phyloP scores from a whole-genome alignment of 2,797 vertebrate genomes.

The Cebuella pygmaea region DNA sequence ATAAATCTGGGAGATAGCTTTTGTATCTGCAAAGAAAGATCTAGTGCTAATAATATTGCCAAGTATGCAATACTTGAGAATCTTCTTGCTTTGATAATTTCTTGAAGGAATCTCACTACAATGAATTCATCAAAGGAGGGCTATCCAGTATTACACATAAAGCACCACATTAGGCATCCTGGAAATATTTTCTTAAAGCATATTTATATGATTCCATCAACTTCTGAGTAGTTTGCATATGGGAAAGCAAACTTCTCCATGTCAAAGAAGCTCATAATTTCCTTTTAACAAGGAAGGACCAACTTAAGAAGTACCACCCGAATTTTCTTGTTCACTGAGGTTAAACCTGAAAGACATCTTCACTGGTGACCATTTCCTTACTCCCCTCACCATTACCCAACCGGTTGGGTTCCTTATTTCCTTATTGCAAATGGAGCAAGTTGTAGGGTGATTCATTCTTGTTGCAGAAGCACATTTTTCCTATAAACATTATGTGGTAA shows the following conservation, averaged over 20 bases:
- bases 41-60: neutral
- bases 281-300: neutral
- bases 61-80: neutral
- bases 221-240: neutral
- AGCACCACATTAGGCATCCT: neutral
- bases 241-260: neutral
- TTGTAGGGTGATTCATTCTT: neutral
- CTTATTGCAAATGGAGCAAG: neutral
- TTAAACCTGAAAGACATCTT: neutral
- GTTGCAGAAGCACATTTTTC: slow-evolving; percentile 32
- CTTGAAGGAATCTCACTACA: neutral
- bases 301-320: neutral
- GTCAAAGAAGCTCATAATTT: slow-evolving; percentile 39
- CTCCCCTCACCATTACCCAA: too few species aligned
- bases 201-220: neutral
- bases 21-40: neutral
- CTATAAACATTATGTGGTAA: slow-evolving; percentile 29
- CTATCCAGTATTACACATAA: neutral
- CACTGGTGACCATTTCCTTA: neutral
- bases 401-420: neutral
- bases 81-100: slow-evolving; percentile 18
- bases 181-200: neutral
- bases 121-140: neutral
- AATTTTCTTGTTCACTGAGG: neutral
- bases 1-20: neutral